These are phyloP conservation scores for Gryon sp. DNA, from an alignment of 1,140 invertebrate species.

Conservation along the genomic window DNA sequence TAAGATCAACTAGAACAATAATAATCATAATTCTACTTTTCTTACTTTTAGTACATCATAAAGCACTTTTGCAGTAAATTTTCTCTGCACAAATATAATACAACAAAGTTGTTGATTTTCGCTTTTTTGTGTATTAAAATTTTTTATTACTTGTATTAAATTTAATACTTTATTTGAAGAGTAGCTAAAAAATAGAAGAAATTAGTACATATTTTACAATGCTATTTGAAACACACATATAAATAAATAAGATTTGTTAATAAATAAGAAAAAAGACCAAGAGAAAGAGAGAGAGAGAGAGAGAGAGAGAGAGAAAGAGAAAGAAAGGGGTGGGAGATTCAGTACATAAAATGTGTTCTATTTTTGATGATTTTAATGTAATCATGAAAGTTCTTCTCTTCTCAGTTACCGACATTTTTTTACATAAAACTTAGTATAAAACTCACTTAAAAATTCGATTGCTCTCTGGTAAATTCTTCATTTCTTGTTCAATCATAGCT, in stretches of 20 bases:
- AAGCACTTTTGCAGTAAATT: slow-evolving; percentile 88
- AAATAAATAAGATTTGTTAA: background rate
- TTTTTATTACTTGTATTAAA: slow-evolving; percentile 81
- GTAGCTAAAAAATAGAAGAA: slow-evolving; percentile 74
- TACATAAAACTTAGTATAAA: background rate
- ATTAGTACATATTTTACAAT: slow-evolving; percentile 46
- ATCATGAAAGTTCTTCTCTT: too few species aligned
- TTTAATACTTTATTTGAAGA: slow-evolving; percentile 82
- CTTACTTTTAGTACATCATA: slow-evolving; percentile 86
- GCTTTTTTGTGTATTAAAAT: slow-evolving; percentile 74
- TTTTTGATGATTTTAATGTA: too few species aligned
- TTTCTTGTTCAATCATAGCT: slow-evolving; percentile 3
- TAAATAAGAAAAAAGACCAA: background rate
- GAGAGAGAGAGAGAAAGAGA: too few species aligned
- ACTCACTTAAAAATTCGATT: slow-evolving; percentile 47
- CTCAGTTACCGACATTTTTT: too few species aligned
- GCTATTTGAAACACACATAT: background rate
- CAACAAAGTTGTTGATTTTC: slow-evolving; percentile 82
- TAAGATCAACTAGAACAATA: too few species aligned
- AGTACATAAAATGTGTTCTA: too few species aligned
- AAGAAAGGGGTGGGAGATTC: too few species aligned
- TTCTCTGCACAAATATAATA: slow-evolving; percentile 90
- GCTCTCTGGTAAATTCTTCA: slow-evolving; percentile 25
- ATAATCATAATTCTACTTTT: too few species aligned
- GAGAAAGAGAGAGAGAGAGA: too few species aligned